Conservation (phyloP, 2,888 invertebrate genomes). For the Tetragonula carbonaria region DNA sequence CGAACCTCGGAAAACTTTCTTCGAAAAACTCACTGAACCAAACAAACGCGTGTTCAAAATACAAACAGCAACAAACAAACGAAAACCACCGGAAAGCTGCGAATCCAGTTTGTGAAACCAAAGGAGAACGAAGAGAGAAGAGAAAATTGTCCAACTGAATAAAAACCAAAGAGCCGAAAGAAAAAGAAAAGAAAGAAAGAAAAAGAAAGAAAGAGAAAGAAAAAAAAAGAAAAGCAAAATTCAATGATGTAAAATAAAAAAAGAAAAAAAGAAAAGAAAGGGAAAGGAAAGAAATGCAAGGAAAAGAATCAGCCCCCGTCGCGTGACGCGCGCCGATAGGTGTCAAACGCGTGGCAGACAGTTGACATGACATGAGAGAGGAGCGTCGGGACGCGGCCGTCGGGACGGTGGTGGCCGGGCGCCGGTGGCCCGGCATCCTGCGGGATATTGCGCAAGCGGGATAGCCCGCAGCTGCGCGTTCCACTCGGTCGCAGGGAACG, state of each 20-base stretch:
- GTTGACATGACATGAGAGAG: conserved; percentile 79
- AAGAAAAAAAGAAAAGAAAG: not conserved
- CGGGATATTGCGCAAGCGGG: conserved; percentile 67
- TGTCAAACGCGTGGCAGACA: conserved; percentile 78
- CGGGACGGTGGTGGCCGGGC: conserved; percentile 34
- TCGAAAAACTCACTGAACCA: not conserved
- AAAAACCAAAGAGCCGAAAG: too few relatives aligned
- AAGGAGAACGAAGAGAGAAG: too few relatives aligned
- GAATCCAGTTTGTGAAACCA: too few relatives aligned
- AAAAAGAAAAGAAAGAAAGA: not conserved
- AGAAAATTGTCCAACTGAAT: too few relatives aligned
- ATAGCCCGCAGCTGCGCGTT: conserved; percentile 49
- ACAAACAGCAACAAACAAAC: too few relatives aligned
- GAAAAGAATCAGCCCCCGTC: conserved; percentile 20
- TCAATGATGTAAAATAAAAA: not conserved
- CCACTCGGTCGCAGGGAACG: not conserved
- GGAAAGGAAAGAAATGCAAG: conserved; percentile 12
- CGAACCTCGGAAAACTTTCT: not conserved
- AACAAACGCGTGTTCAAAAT: not conserved
- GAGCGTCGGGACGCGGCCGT: conserved; percentile 47
- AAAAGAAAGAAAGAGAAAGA: not conserved
- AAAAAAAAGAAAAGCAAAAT: not conserved
- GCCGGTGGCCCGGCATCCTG: conserved; percentile 42
- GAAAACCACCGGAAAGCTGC: too few relatives aligned
- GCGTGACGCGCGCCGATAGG: conserved; percentile 50